phyloP scores from a whole-genome alignment of 2,797 vertebrate genomes.

The Bradypodion ventrale region DNA sequence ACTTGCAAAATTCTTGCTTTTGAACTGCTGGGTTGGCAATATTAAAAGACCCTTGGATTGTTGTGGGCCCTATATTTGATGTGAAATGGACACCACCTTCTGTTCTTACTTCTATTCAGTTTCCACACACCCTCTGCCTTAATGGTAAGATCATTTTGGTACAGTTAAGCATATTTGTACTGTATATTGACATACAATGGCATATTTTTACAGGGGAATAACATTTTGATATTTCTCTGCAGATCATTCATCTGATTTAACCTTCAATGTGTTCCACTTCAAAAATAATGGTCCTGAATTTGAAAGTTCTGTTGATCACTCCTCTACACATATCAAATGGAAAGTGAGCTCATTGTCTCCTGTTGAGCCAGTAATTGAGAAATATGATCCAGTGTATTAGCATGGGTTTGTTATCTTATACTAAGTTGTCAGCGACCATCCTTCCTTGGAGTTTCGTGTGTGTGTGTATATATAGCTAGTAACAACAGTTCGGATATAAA shows the following conservation, averaged over 20 bases:
- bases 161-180: background rate
- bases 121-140: constrained; percentile 88
- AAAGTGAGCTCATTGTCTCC: no score
- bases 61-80: constrained; percentile 87
- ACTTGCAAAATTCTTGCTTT: no score
- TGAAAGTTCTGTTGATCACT: no score
- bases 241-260: no score
- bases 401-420: constrained; percentile 87
- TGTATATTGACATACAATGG: background rate
- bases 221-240: no score
- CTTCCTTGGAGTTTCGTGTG: constrained; percentile 83
- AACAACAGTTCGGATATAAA: constrained; percentile 88
- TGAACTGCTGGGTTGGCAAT: no score
- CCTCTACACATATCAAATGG: no score
- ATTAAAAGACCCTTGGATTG: constrained; percentile 81
- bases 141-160: constrained; percentile 72
- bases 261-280: no score
- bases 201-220: no score
- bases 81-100: constrained; percentile 77
- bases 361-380: constrained; percentile 81
- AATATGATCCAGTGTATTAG: constrained; percentile 72
- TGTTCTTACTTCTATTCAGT: constrained; percentile 82
- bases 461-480: constrained; percentile 84
- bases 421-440: constrained; percentile 76
- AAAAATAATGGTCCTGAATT: no score